Evolutionary conservation across 1,140 invertebrate species (phyloP).

Genomic region (Lysiphlebus fabarum): DNA sequence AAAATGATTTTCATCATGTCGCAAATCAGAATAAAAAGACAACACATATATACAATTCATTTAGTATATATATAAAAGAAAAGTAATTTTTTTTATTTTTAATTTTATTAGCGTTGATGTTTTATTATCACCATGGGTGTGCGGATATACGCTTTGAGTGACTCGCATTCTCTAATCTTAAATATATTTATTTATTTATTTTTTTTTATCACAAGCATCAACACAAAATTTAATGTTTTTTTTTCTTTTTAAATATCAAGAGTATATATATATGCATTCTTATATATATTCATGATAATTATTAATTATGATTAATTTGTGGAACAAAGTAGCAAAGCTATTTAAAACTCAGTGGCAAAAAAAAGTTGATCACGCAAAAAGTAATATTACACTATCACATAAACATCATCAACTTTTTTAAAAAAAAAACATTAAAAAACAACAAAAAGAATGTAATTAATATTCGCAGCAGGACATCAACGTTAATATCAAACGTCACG

Average conservation of each 20-base stretch:
- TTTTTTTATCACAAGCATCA: background rate
- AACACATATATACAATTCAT: background rate
- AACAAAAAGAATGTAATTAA: slow-evolving; percentile 25
- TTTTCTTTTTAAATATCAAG: background rate
- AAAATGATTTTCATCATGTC: background rate
- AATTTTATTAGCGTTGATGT: too few species aligned
- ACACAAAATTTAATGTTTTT: background rate
- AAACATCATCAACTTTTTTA: background rate
- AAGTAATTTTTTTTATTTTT: too few species aligned
- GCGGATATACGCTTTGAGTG: slow-evolving; percentile 21
- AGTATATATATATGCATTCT: background rate
- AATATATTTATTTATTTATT: background rate
- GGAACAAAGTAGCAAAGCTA: slow-evolving; percentile 11
- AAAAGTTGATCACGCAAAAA: slow-evolving; percentile 1
- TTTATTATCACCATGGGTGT: background rate
- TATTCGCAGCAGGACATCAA: slow-evolving; percentile 29
- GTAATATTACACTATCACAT: too few species aligned
- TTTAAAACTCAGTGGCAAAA: background rate
- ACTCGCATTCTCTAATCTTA: slow-evolving; percentile 4
- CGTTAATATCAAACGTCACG: background rate
- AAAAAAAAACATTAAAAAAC: too few species aligned
- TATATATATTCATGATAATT: slow-evolving; percentile 14
- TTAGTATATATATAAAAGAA: too few species aligned
- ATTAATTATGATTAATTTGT: slow-evolving; percentile 28
- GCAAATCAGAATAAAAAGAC: slow-evolving; percentile 7